Base-by-base conservation (phyloP, 2,888 invertebrate species). In the Ophion ventricosus region DNA sequence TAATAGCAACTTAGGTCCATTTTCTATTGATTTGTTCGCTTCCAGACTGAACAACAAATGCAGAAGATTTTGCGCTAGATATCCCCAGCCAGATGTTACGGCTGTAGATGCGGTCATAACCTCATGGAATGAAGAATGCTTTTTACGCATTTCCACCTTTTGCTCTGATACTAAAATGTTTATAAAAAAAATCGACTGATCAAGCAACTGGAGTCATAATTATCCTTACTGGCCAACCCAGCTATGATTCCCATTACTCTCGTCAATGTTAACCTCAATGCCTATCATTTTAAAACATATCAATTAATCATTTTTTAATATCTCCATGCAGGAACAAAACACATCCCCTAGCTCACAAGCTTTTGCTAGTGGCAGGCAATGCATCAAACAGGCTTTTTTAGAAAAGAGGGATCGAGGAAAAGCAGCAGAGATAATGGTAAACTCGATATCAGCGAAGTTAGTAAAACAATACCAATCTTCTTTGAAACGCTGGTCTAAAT, bases 71-170 rank as follows among this genome's bases (percentile, higher is more conserved):
- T 63, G 35, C 29, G 14, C 63, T 14, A 14, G 35, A 23, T 14
- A 17, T 14, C 14, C 23, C 8, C 23, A 63, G 2, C 29, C 29
- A 14, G 29, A 14, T 7, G 29, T 23, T 8, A 29, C 17, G 11
- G 17, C 17, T 5, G n/a, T 63, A 7, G 63, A 63, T n/a, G 35
- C 35, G 8, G 29, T 63, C 14, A 63, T 29, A 29, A 63, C 29
- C 5, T 63, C 35, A 17, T 63, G 17, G 63, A 29, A 4, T 3
- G n/a, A 10, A 3, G 20, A 17, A n/a, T 3, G 7, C 2, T 85
- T 85, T 86, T 80, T 91, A 90, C 84, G 90, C 90, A 0, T 90
- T 90, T 69, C 90, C 90, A 0, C 90, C 89, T 3, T 91, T 91
- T 83, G 81, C 87, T 0, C 29, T 90, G 2, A 86, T 91, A 35